Evolutionary conservation across 2,888 invertebrate species (phyloP), one percentile per base, ranked within the genome.

Genomic region (Galerucella nymphaeae): DNA sequence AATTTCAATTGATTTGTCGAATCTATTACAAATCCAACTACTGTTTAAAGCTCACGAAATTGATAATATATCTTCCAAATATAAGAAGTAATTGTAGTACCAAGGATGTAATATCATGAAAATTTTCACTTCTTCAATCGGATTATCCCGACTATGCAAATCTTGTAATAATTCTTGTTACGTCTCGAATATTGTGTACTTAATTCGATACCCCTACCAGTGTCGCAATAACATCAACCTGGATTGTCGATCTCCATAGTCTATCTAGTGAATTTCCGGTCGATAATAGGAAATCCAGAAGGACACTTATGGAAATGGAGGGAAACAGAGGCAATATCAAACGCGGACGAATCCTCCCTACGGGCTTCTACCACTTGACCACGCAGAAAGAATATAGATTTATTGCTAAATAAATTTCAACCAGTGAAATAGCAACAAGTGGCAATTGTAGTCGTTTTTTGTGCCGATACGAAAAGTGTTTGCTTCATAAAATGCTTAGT

Each of bases 221-320:
- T 65, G 55, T 57, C 41, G 68, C 67, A 45, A 66, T 70, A 62
- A 67, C 45, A 53, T 67, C 65, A 45, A 61, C 59, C 55, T n/a
- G 38, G 53, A 65, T 65, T 67, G 70, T 30, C 73, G 70, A 67
- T 70, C 65, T 70, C 66, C 73, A 73, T 73, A 70, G 76, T 73
- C 71, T 74, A 70, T 63, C 66, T 61, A 67, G 68, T 71, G 73
- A 76, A 73, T 76, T 76, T 76, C 76, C 76, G 71, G 76, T 59
- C 45, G 75, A 73, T 76, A 76, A 76, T 74, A 67, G 76, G 73
- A 73, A 75, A 75, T 76, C 73, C 73, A 67, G 70, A 68, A 71
- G 73, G 76, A 76, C 73, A 75, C 73, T 76, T 74, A 76, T 74
- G 76, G 76, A 76, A 76, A 76, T 76, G 70, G 62, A 75, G 66